Base-by-base conservation (phyloP, 2,113 vertebrate genomes). In the Tachuris rubrigastra region DNA sequence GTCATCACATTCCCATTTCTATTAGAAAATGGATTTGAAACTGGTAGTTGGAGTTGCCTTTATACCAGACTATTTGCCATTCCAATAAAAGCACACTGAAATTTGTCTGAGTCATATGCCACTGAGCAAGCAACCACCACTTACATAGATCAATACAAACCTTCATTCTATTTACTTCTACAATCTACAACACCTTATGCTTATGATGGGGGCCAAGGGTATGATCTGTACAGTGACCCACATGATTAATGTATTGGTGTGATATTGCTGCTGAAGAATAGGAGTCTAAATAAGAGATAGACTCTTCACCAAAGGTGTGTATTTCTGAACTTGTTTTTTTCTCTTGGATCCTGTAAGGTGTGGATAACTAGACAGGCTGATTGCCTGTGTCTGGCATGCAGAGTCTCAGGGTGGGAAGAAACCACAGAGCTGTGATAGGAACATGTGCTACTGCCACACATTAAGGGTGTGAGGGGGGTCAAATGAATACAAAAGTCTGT, bases 11-110 rank as follows among this genome's bases (percentile, higher is more conserved):
- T 78, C 62, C 50, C 41, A 55, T 91, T 95, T 83, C 67, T 58
- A 21, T 50, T 52, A 91, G 62, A 66, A 95, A 91, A 91, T 62
- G 35, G 33, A 83, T 79, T 86, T 88, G 77, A 87, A 94, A 76
- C 53, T 62, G n/a, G 77, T 28, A 53, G 75, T 89, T 62, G 37
- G 63, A 85, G 62, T 66, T 81, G 86, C 73, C 77, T 93, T 90
- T 87, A 56, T 52, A 92, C 44, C 22, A 81, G 58, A 14, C 46
- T 87, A 76, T 83, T 93, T 85, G 46, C 74, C 50, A 73, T 77
- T 59, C 74, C 71, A 72, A 30, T 85, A 91, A 89, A 89, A 89
- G 46, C 33, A 46, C 41, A 69, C 42, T 73, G 50, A 88, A 92
- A 91, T 93, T 91, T 77, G 67, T 85, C 63, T 0, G 2, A 82